These are phyloP conservation scores for Dascyllus trimaculatus DNA, from an alignment of 2,113 vertebrate species.

Conservation along the genomic window DNA sequence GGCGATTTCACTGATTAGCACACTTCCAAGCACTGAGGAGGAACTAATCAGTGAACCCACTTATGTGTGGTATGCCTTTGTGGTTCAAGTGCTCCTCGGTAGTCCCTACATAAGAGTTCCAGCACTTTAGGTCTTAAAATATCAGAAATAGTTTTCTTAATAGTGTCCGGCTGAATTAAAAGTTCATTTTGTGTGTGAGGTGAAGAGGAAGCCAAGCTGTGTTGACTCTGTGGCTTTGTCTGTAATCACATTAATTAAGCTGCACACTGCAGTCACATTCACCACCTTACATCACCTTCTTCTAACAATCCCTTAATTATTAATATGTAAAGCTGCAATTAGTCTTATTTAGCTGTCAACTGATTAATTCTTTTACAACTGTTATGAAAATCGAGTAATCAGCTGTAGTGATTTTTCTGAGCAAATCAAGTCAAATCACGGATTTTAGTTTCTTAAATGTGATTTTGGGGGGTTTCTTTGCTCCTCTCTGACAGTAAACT, in stretches of 20 bases:
- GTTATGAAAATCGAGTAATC: too few species aligned
- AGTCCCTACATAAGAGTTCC: background rate
- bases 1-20: slow-evolving; percentile 56
- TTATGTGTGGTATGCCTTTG: slow-evolving; percentile 3
- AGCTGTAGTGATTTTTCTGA: too few species aligned
- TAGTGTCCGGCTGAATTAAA: background rate
- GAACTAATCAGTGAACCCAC: slow-evolving; percentile 51
- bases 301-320: background rate
- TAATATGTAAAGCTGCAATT: too few species aligned
- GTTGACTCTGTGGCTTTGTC: too few species aligned
- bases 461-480: too few species aligned
- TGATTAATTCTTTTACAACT: too few species aligned
- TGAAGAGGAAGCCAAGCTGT: background rate
- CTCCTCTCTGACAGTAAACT: too few species aligned
- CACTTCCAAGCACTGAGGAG: slow-evolving; percentile 22
- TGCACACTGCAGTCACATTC: too few species aligned
- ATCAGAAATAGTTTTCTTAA: background rate
- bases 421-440: too few species aligned
- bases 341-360: too few species aligned
- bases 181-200: background rate
- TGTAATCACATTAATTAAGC: background rate
- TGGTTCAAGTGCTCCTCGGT: slow-evolving; percentile 28
- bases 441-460: too few species aligned
- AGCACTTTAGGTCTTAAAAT: background rate
- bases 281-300: too few species aligned